Evolutionary conservation across 2,797 vertebrate genomes (phyloP).

Genomic region (Hyperoplus lanceolatus): DNA sequence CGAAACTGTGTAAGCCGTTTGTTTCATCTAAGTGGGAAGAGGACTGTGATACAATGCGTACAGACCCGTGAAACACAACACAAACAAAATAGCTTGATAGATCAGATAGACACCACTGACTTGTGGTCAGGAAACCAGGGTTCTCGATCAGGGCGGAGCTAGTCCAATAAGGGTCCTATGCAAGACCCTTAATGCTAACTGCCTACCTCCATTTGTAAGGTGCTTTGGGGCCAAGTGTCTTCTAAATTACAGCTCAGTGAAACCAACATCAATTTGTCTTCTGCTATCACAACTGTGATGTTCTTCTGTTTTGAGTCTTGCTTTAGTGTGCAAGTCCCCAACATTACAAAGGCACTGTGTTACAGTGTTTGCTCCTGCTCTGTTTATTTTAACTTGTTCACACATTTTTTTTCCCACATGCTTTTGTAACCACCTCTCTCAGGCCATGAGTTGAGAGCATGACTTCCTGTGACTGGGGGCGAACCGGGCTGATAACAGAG

Average conservation of each 20-base stretch:
- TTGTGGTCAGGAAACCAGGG: no score
- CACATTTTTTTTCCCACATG: slow-evolving; percentile 26
- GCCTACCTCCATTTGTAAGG: no score
- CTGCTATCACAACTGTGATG: slow-evolving; percentile 19
- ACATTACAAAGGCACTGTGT: slow-evolving; percentile 8
- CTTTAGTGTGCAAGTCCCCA: not conserved
- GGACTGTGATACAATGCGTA: slow-evolving; percentile 25
- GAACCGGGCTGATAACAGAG: slow-evolving; percentile 50
- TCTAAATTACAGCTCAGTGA: slow-evolving; percentile 14
- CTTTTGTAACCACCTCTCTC: slow-evolving; percentile 63
- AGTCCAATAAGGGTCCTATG: no score
- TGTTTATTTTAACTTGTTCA: slow-evolving; percentile 14
- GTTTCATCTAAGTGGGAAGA: slow-evolving; percentile 49
- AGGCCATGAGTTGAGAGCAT: slow-evolving; percentile 63
- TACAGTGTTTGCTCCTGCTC: slow-evolving; percentile 9
- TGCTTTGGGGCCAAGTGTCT: no score
- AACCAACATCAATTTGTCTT: slow-evolving; percentile 42
- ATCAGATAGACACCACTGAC: no score
- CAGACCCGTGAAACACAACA: slow-evolving; percentile 37
- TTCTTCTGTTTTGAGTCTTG: slow-evolving; percentile 40
- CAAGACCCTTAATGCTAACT: no score
- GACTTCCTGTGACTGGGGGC: slow-evolving; percentile 72
- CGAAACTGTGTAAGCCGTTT: slow-evolving; percentile 54
- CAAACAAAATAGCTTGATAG: slow-evolving; percentile 37
- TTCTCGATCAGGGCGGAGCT: no score